phyloP scores from a whole-genome alignment of 2,888 invertebrate genomes.

The Drosophila anomelani region DNA sequence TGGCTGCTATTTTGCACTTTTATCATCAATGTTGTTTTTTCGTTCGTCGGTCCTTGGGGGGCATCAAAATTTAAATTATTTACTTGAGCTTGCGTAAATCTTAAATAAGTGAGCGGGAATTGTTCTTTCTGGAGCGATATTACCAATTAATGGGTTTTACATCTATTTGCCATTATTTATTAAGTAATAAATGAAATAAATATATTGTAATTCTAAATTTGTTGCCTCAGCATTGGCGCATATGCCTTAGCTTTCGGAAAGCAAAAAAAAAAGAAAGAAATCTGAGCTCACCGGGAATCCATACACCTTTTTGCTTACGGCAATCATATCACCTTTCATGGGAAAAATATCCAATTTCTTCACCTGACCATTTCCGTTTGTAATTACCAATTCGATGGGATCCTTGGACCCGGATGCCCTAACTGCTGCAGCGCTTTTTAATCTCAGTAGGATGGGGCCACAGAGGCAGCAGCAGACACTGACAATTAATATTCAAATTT shows the following conservation, averaged over 20 bases:
- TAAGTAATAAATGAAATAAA: too few relatives aligned
- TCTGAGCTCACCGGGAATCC: neutral
- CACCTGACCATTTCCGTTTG: conserved; percentile 33
- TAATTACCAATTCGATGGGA: conserved; percentile 40
- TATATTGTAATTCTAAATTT: too few relatives aligned
- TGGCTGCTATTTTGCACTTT: conserved; percentile 41
- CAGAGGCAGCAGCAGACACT: conserved; percentile 58
- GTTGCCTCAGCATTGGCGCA: neutral
- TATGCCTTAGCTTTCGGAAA: neutral
- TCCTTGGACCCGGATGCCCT: conserved; percentile 2
- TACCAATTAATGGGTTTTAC: conserved; percentile 43
- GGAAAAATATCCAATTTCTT: conserved; percentile 33
- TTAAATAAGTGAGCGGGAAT: conserved; percentile 32
- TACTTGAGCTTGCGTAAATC: conserved; percentile 63
- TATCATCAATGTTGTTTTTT: conserved; percentile 30
- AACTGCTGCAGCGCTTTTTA: conserved; percentile 64
- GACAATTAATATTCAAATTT: conserved; percentile 84
- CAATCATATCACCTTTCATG: conserved; percentile 16
- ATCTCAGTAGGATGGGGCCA: conserved; percentile 52
- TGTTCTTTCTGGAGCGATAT: conserved; percentile 26
- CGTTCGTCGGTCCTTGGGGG: conserved; percentile 59
- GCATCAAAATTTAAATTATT: conserved; percentile 73
- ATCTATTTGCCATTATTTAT: conserved; percentile 13
- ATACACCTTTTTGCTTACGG: neutral
- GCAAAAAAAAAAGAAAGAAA: neutral